Evolutionary conservation across 2,888 invertebrate genomes (phyloP), one percentile per base, ranked within the genome.

Genomic region (Yponomeuta sedellus): DNA sequence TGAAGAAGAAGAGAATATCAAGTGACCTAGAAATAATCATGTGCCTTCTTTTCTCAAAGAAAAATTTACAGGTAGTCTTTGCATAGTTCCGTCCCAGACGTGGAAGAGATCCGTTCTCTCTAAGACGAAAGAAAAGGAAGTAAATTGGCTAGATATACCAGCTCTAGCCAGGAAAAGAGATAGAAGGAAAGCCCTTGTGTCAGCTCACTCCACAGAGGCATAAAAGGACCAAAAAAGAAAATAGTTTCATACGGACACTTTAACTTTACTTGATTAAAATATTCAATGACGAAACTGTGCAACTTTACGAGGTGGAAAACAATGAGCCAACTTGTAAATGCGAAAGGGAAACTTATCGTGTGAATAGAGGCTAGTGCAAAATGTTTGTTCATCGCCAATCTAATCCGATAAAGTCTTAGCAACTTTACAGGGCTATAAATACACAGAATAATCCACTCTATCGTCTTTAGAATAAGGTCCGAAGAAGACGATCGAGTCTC

Each of bases 301-400:
- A 39, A 64, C 39, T n/a, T 20, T 25, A 20, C 61, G 12, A 57
- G 72, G 72, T 75, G 70, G 74, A 76, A 77, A 78, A 81, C 80
- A 81, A 80, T 77, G 78, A 79, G 76, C 74, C 73, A 72, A 77
- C 73, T 61, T 34, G 58, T 19, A 52, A 61, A 61, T 62, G 68
- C 67, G 68, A 68, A 69, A 70, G 59, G 70, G 70, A 71, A 76
- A 71, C 72, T 75, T 76, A 77, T 77, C 79, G 79, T 81, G 80
- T 77, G 80, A 82, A 81, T 73, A 70, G 71, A 74, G 74, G 75
- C 75, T 64, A 66, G 65, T 64, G 66, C 66, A 75, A 74, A 74
- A 74, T 73, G 74, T 72, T 75, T 73, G 73, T 79, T 80, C 82
- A 83, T 84, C 82, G 75, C 68, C 69, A 77, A 83, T 81, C 81